Conservation (phyloP, 2,888 invertebrate genomes). For the Syritta pipiens region DNA sequence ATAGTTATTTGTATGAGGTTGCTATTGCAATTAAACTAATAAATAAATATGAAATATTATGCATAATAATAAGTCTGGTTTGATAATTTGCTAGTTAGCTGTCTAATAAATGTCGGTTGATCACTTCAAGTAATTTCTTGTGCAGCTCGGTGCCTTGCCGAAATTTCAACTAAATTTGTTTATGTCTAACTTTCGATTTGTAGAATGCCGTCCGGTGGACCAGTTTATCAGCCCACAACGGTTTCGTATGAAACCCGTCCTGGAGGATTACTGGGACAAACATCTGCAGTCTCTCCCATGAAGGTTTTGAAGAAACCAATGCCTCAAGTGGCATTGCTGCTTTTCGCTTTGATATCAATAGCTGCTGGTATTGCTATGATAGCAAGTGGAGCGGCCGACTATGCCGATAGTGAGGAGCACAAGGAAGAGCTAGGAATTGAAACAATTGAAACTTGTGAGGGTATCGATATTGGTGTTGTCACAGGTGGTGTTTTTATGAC, state of each 20-base stretch:
- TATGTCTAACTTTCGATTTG: neutral
- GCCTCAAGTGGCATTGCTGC: constrained; percentile 73
- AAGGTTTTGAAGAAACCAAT: constrained; percentile 74
- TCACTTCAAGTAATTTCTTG: too few relatives aligned
- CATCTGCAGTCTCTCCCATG: constrained; percentile 74
- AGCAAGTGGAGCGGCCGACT: constrained; percentile 83
- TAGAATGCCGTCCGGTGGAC: constrained; percentile 84
- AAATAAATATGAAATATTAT: too few relatives aligned
- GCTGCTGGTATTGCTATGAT: constrained; percentile 81
- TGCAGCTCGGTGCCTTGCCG: too few relatives aligned
- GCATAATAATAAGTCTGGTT: too few relatives aligned
- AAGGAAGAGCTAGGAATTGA: constrained; percentile 75
- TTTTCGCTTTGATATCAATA: constrained; percentile 74
- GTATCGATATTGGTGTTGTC: constrained; percentile 81
- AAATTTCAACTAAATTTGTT: neutral
- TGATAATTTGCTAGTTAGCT: too few relatives aligned
- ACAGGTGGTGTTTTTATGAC: constrained; percentile 83
- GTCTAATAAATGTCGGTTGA: too few relatives aligned
- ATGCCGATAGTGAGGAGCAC: constrained; percentile 79
- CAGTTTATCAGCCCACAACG: constrained; percentile 89
- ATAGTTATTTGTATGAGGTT: too few relatives aligned
- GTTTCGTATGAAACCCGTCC: constrained; percentile 85
- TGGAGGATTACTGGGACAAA: constrained; percentile 77
- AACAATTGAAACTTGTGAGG: constrained; percentile 70
- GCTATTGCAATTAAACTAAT: too few relatives aligned